Evolutionary conservation across 2,888 invertebrate species (phyloP).

Genomic region (Rhagium mordax): DNA sequence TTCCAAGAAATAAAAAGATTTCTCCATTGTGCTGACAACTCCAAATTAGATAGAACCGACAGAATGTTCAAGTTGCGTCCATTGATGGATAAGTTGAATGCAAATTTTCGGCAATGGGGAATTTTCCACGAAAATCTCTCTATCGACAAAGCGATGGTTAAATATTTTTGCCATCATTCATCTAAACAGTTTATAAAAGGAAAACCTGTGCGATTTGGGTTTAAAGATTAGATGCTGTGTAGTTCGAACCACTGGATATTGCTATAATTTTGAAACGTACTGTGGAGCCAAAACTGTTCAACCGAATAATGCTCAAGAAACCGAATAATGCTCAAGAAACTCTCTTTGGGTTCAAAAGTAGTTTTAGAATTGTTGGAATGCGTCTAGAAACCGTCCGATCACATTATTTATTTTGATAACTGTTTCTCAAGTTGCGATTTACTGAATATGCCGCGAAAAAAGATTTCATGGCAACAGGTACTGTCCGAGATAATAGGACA

Average conservation of each 20-base stretch:
- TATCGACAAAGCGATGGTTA: constrained; percentile 55
- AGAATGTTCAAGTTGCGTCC: constrained; percentile 45
- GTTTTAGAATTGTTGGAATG: constrained; percentile 45
- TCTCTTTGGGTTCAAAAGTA: constrained; percentile 44
- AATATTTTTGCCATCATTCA: constrained; percentile 54
- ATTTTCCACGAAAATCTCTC: constrained; percentile 50
- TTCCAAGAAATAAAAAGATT: constrained; percentile 48
- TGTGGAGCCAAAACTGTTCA: constrained; percentile 43
- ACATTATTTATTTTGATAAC: constrained; percentile 45
- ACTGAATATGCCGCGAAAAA: constrained; percentile 22
- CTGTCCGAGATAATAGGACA: constrained; percentile 22
- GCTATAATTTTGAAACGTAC: constrained; percentile 53
- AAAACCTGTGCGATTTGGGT: constrained; percentile 58
- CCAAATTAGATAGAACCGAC: constrained; percentile 43
- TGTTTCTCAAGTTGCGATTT: constrained; percentile 44
- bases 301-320: background rate
- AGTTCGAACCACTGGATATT: constrained; percentile 54
- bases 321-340: constrained; percentile 32
- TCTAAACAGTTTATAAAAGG: constrained; percentile 53
- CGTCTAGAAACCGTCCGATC: constrained; percentile 34
- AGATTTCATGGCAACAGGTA: constrained; percentile 25
- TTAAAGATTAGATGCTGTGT: constrained; percentile 57
- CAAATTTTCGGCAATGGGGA: constrained; percentile 40
- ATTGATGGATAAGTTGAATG: constrained; percentile 40
- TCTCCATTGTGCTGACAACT: constrained; percentile 42